Base-by-base conservation (phyloP, 2,113 vertebrate genomes). In the Neodontobutis hainanensis region DNA sequence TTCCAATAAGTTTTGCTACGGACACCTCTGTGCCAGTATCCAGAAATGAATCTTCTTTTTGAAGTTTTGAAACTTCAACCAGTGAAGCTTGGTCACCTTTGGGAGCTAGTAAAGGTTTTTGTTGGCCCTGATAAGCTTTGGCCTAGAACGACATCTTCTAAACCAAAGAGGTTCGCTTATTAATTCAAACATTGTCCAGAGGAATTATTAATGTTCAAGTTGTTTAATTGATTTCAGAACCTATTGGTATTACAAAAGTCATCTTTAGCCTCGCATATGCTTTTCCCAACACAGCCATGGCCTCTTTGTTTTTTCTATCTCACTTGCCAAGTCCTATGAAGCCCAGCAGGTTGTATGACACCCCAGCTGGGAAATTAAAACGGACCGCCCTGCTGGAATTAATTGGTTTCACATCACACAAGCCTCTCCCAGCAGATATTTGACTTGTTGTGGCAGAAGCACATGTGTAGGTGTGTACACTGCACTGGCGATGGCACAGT, bases 341-440 rank as follows among this genome's bases (percentile, higher is more conserved):
- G 72, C 48, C 62, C 61, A 27, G 47, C 8, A 40, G 65, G 57
- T 65, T 72, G 70, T 75, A 84, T 74, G 76, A 53, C 55, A 64
- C 43, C 15, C 6, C 82, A 87, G 75, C 83, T 82, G 71, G 83
- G 85, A 80, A 75, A 85, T 81, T 38, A 61, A 75, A 76, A 66
- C 52, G 47, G 62, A 48, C 53, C 5, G 36, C 74, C 81, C 87
- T 77, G 74, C 77, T 83, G 61, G 58, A 67, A 56, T 66, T 16
- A 69, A 68, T 55, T 75, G 64, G 43, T 56, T 62, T 75, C 61
- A 68, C 67, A 78, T 77, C 57, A 64, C 61, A 65, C 48, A 16
- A 12, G n/a, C 43, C 44, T 59, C 65, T 76, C 36, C 62, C 61
- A 60, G 35, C 1, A 16, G 8, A 14, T 42, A 55, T 78, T 53